These are phyloP conservation scores for Melanotus villosus DNA, from an alignment of 2,888 invertebrate species.

Conservation along the genomic window DNA sequence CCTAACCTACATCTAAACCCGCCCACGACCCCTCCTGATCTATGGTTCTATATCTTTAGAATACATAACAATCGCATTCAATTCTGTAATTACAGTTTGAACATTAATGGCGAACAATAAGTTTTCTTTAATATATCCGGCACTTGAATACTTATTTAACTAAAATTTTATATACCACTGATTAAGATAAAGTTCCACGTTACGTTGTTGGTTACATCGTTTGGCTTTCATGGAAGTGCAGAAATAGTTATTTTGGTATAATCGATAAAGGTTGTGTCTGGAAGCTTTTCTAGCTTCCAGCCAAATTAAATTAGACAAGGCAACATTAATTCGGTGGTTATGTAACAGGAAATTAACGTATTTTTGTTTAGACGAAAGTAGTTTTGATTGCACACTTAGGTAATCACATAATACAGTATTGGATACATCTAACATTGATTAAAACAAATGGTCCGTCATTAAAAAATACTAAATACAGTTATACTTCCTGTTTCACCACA, in stretches of 20 bases:
- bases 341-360: conserved; percentile 12
- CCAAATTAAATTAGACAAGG: conserved; percentile 3
- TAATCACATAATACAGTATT: conserved; percentile 4
- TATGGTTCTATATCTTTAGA: conserved; percentile 3
- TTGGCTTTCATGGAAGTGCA: too few species aligned
- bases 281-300: background rate
- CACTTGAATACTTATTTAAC: too few species aligned
- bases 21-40: background rate
- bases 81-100: conserved; percentile 6
- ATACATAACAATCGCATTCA: conserved; percentile 10
- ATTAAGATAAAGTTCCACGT: too few species aligned
- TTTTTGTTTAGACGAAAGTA: conserved; percentile 1
- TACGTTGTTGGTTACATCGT: too few species aligned
- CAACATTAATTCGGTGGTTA: background rate
- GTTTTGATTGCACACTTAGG: conserved; percentile 10
- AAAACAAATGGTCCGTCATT: conserved; percentile 3
- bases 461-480: too few species aligned
- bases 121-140: background rate
- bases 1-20: conserved; percentile 5
- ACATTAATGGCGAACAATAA: background rate
- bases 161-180: too few species aligned
- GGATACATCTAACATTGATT: background rate
- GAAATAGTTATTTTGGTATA: too few species aligned
- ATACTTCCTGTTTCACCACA: conserved; percentile 2
- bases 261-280: background rate